Conservation (phyloP, 2,797 vertebrate species). For the Urocyon cinereoargenteus region DNA sequence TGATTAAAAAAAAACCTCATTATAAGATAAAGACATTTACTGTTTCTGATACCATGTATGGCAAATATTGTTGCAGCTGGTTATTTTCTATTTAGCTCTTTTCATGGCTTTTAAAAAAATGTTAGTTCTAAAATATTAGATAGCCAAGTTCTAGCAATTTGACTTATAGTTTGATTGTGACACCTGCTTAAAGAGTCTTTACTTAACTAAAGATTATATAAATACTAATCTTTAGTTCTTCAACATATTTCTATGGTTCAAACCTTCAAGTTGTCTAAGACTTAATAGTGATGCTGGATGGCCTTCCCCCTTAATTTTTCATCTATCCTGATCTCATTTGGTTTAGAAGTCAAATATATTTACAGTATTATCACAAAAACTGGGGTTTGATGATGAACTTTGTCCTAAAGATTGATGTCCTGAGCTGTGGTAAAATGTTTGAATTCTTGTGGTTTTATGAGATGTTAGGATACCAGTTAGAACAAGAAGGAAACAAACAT, state of each 20-base stretch:
- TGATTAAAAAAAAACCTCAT: neutral
- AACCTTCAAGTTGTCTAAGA: conserved; percentile 14
- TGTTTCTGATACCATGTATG: neutral
- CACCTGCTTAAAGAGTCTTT: neutral
- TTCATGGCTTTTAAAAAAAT: neutral
- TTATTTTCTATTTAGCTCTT: neutral
- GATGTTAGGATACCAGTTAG: neutral
- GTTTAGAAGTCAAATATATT: conserved; percentile 40
- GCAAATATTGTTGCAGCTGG: neutral
- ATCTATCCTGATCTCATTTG: neutral
- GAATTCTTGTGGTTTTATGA: neutral
- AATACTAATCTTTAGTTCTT: neutral
- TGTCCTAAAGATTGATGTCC: neutral
- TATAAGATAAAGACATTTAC: neutral
- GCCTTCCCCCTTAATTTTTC: conserved; percentile 20
- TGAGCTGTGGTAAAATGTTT: neutral
- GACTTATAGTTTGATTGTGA: conserved; percentile 26
- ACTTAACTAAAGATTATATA: neutral
- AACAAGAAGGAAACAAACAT: neutral
- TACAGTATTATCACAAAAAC: neutral
- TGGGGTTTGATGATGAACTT: conserved; percentile 14
- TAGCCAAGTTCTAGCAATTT: neutral
- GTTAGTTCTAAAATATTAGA: neutral
- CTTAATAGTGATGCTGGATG: neutral
- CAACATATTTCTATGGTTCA: neutral